Evolutionary conservation across 2,113 vertebrate species (phyloP).

Genomic region (Colistium nudipinnis): DNA sequence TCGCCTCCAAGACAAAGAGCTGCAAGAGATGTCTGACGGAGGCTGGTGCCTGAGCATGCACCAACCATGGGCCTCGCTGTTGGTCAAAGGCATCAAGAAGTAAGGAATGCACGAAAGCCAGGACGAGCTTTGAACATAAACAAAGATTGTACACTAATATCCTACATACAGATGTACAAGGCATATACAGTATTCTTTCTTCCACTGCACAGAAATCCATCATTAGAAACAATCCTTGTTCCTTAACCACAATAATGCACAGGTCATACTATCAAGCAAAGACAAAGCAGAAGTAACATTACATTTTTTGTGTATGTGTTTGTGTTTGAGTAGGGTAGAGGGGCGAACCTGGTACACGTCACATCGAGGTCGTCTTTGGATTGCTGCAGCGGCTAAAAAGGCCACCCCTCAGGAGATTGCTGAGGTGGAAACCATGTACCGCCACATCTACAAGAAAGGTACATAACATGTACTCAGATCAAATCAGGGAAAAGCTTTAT

Average conservation of each 20-base stretch:
- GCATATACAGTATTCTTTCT: background rate
- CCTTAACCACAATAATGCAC: no score
- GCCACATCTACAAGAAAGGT: slow-evolving; percentile 86
- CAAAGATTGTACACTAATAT: background rate
- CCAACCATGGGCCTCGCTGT: slow-evolving; percentile 96
- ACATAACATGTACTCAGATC: slow-evolving; percentile 14
- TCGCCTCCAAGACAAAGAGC: slow-evolving; percentile 92
- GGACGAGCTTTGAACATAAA: no score
- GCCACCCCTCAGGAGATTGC: slow-evolving; percentile 90
- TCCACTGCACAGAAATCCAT: no score
- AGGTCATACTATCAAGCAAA: no score
- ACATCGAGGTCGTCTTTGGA: slow-evolving; percentile 95
- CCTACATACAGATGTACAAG: background rate
- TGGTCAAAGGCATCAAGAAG: slow-evolving; percentile 93
- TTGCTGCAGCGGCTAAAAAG: slow-evolving; percentile 92
- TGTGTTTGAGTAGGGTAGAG: slow-evolving; percentile 86
- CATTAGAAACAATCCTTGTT: no score
- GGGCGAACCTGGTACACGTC: slow-evolving; percentile 96
- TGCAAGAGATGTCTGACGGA: slow-evolving; percentile 93
- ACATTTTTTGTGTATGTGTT: slow-evolving; percentile 17
- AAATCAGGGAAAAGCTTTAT: background rate
- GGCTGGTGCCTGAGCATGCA: slow-evolving; percentile 98
- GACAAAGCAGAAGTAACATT: background rate
- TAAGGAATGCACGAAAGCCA: slow-evolving; percentile 7
- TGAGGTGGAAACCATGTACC: slow-evolving; percentile 88